Base-by-base conservation (phyloP, 2,797 vertebrate species). In the Gouania willdenowi region DNA sequence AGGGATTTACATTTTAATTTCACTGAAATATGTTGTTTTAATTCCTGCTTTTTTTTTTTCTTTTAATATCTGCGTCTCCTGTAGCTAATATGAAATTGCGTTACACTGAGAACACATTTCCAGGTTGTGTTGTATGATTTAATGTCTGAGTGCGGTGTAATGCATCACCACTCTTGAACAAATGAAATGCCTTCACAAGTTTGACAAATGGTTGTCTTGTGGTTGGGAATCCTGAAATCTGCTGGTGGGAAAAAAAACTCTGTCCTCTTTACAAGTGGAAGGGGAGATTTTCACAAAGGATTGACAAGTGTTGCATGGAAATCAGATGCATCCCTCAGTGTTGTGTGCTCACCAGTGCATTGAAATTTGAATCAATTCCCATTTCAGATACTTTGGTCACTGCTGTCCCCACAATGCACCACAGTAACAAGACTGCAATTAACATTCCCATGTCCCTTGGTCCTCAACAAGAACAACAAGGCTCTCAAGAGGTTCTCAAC, bases 351-450 rank as follows among this genome's bases (percentile, higher is more conserved):
- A 16, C 24, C 23, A 41, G 29, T 38, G 15, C 57, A 24, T 46
- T 66, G 74, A 74, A 55, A 59, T 77, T 77, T 83, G 53, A 79
- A 81, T 78, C 58, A 65, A 31, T 27, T 52, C 45, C 51, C 48
- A 18, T 18, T 67, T 70, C 63, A 56, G 58, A 44, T 54, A 44
- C 39, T 31, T 36, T 8, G 1, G 15, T 69, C 43, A 62, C 40
- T 28, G 26, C 27, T 58, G 60, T 49, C 59, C n/a, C 41, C 63
- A 65, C 61, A 50, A 82, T 70, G 51, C 52, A 29, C 22, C 45
- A 4, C 58, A 56, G 26, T 48, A 63, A 47, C 33, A 62, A 41
- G 58, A 58, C 22, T 31, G 26, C 65, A 53, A 69, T 73, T 73
- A 66, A 66, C 45, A 39, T 51, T 52, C 35, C 25, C 14, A 27